phyloP scores from a whole-genome alignment of 2,888 invertebrate genomes.

The Drosophila putrida region DNA sequence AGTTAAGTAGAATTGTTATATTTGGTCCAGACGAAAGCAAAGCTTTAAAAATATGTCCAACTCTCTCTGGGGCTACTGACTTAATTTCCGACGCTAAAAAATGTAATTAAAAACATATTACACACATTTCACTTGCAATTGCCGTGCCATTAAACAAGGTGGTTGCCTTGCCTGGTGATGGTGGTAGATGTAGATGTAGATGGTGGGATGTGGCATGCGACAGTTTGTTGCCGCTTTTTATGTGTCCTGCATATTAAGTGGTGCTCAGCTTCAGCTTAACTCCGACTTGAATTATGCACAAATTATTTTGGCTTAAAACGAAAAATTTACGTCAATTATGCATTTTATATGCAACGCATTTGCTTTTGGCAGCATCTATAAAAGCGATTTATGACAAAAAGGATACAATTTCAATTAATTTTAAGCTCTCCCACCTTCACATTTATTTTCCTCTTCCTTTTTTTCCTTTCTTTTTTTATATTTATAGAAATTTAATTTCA shows the following conservation, averaged over 20 bases:
- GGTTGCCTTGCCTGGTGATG: constrained; percentile 1
- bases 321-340: constrained; percentile 68
- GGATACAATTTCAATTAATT: constrained; percentile 76
- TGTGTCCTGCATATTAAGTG: constrained; percentile 60
- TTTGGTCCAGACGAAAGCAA: not conserved
- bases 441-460: not conserved
- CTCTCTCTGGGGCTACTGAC: constrained; percentile 4
- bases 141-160: constrained; percentile 12
- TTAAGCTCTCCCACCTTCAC: constrained; percentile 63
- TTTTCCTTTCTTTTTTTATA: not conserved
- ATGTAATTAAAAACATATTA: constrained; percentile 73
- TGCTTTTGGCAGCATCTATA: constrained; percentile 16
- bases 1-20: not conserved
- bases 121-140: constrained; percentile 45
- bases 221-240: constrained; percentile 17
- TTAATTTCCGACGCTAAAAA: constrained; percentile 32
- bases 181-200: not conserved
- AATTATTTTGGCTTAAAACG: constrained; percentile 66
- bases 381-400: constrained; percentile 51
- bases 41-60: constrained; percentile 45
- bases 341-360: constrained; percentile 51
- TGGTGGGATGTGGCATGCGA: not conserved
- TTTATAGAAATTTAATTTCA: constrained; percentile 36
- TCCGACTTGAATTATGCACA: constrained; percentile 54
- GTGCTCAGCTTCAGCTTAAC: constrained; percentile 19